A percentile compares a stretch with the other conserved stretches of the same genome.
These are phyloP conservation scores for Conus ventricosus DNA, from an alignment of 1,140 invertebrate genomes.

Conservation along the genomic window DNA sequence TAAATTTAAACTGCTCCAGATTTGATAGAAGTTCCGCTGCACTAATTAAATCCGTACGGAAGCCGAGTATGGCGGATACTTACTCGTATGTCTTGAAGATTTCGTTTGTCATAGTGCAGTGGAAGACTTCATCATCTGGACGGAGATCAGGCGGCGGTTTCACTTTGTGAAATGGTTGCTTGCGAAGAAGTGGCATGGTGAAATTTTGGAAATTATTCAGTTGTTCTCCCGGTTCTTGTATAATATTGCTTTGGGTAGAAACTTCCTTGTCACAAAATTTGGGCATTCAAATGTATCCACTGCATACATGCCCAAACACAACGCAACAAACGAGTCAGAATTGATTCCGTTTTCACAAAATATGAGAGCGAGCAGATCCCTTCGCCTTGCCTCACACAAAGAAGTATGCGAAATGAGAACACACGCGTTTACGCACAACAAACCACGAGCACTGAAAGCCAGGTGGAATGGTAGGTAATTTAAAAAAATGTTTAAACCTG, in stretches of 20 bases:
- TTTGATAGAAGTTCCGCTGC: too few relatives aligned
- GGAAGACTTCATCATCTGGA: slow-evolving; percentile 95
- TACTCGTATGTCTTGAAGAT: slow-evolving; percentile 98
- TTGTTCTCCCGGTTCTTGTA: slow-evolving; percentile 28
- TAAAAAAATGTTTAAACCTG: slow-evolving; percentile 33
- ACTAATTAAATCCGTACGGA: too few relatives aligned
- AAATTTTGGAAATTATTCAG: slow-evolving; percentile 75
- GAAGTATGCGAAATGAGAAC: not conserved
- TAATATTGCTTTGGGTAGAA: not conserved
- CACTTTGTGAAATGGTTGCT: slow-evolving; percentile 87
- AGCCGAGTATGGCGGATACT: slow-evolving; percentile 75
- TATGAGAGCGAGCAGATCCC: not conserved
- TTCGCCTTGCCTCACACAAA: not conserved
- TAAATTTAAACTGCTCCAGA: too few relatives aligned
- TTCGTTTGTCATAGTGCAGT: slow-evolving; percentile 94
- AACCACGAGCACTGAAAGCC: not conserved
- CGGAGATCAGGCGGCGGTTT: slow-evolving; percentile 79
- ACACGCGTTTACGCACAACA: not conserved
- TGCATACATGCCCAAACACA: slow-evolving; percentile 20
- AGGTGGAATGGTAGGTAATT: slow-evolving; percentile 44
- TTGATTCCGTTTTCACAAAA: slow-evolving; percentile 30
- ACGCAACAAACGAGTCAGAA: slow-evolving; percentile 19
- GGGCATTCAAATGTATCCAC: not conserved
- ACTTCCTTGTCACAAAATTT: not conserved
- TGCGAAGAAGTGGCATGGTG: slow-evolving; percentile 90